phyloP scores from a whole-genome alignment of 2,797 vertebrate species.

The Peromyscus eremicus region DNA sequence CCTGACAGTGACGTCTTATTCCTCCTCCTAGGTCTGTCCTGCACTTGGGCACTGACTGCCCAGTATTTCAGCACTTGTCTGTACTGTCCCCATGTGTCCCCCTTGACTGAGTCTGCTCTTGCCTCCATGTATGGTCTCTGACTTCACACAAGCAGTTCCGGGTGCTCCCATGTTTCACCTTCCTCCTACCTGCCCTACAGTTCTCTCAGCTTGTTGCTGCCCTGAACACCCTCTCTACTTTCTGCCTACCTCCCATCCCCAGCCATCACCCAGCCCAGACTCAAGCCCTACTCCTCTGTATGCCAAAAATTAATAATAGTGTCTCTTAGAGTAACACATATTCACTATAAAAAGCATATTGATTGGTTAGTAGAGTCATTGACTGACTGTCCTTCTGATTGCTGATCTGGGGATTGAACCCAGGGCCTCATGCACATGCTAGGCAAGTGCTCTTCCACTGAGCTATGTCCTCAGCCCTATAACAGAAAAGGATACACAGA shows the following conservation, averaged over 20 bases:
- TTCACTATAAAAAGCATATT: neutral
- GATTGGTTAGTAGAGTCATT: neutral
- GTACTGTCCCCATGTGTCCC: fast-evolving
- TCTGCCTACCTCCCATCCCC: neutral
- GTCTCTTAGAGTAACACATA: neutral
- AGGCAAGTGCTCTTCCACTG: neutral
- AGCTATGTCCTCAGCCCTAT: neutral
- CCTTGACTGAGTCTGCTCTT: neutral
- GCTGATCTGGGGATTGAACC: neutral
- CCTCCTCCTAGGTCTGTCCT: neutral
- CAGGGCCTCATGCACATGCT: neutral
- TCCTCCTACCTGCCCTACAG: neutral
- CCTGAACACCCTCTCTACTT: neutral
- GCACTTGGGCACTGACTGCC: neutral
- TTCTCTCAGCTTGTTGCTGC: neutral
- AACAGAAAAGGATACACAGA: neutral
- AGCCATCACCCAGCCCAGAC: neutral
- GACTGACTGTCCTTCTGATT: neutral
- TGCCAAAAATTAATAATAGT: neutral
- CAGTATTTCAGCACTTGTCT: neutral
- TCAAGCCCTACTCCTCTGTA: neutral
- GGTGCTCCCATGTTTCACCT: fast-evolving
- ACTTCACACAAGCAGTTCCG: neutral
- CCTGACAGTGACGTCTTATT: fast-evolving
- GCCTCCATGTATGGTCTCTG: neutral